phyloP scores from a whole-genome alignment of 2,888 invertebrate genomes.

The Philonicus albiceps region DNA sequence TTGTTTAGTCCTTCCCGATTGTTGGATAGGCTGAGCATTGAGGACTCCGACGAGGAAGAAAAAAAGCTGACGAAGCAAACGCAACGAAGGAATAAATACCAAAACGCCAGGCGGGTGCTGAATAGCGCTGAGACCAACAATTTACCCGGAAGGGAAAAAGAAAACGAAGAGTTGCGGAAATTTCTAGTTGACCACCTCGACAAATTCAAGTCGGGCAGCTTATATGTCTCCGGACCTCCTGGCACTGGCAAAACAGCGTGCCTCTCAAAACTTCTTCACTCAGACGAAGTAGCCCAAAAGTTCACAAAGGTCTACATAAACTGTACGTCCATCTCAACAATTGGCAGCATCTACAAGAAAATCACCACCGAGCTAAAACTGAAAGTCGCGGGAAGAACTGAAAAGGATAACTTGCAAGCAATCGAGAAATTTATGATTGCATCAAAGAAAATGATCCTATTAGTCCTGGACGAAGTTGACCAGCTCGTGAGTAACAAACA shows the following conservation, averaged over 20 bases:
- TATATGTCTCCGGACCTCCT: constrained; percentile 96
- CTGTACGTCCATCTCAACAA: constrained; percentile 88
- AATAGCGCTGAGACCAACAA: constrained; percentile 63
- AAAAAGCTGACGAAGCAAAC: constrained; percentile 8
- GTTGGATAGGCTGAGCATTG: constrained; percentile 59
- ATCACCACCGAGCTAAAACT: constrained; percentile 77
- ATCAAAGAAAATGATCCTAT: constrained; percentile 76
- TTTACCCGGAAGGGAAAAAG: constrained; percentile 81
- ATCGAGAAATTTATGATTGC: constrained; percentile 75
- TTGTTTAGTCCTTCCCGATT: constrained; percentile 59
- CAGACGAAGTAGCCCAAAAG: constrained; percentile 65
- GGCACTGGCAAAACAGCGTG: constrained; percentile 97
- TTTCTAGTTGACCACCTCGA: constrained; percentile 75
- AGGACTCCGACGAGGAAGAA: constrained; percentile 50
- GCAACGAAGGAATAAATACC: constrained; percentile 56
- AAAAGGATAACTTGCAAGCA: constrained; percentile 71
- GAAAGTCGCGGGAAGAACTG: constrained; percentile 67
- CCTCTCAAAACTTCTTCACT: constrained; percentile 75
- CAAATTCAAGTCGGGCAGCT: constrained; percentile 74
- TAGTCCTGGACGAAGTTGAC: constrained; percentile 95
- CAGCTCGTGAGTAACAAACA: constrained; percentile 84
- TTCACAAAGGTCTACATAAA: constrained; percentile 74
- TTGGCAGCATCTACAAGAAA: constrained; percentile 79
- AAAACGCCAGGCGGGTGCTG: constrained; percentile 60
- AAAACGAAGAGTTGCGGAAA: constrained; percentile 72